Percentiles rank a stretch among this genome's conserved stretches.
phyloP scores from a whole-genome alignment of 2,797 vertebrate species.

The Paramormyrops hopkinsi region DNA sequence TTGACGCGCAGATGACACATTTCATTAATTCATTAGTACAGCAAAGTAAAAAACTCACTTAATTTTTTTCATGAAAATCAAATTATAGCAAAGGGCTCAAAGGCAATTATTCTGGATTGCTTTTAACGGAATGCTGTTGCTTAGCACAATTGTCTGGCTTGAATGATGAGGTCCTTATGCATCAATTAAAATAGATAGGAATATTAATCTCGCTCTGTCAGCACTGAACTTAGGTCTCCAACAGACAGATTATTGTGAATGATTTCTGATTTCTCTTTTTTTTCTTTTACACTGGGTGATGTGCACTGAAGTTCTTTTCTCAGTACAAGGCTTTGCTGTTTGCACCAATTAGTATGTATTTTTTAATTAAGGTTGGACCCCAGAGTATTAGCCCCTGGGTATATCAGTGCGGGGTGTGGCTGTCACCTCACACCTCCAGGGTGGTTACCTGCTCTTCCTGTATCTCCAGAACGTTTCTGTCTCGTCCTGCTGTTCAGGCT shows the following conservation, averaged over 20 bases:
- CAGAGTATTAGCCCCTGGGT: neutral
- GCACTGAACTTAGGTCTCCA: neutral
- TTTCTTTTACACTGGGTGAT: neutral
- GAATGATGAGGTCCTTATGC: neutral
- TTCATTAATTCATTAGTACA: neutral
- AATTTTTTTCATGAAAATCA: neutral
- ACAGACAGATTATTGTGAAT: neutral
- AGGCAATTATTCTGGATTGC: neutral
- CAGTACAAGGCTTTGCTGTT: neutral
- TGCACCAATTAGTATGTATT: neutral
- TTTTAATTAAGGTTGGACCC: neutral
- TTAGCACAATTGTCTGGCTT: neutral
- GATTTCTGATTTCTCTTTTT: neutral
- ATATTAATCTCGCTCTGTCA: neutral
- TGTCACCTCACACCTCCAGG: neutral
- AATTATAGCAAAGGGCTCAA: constrained; percentile 1
- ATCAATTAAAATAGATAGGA: neutral
- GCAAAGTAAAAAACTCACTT: neutral
- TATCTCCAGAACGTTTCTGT: neutral
- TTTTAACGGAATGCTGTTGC: neutral
- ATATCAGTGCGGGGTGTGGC: neutral
- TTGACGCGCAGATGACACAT: neutral
- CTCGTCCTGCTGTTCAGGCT: neutral
- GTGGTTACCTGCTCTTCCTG: neutral
- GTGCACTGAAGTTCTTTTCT: neutral